Conservation (phyloP, 2,888 invertebrate genomes). For the Sepiola atlantica region DNA sequence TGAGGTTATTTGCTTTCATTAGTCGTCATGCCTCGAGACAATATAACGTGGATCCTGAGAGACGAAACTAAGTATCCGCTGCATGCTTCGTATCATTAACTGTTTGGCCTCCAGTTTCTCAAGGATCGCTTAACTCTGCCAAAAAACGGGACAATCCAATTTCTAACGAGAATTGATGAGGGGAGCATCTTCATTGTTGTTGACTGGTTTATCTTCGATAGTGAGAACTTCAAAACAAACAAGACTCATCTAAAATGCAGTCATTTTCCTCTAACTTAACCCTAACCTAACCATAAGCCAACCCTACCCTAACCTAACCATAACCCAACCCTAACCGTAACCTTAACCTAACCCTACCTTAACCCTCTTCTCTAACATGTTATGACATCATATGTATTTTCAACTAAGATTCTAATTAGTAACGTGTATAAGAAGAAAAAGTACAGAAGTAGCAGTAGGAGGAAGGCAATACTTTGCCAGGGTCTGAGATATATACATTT, state of each 20-base stretch:
- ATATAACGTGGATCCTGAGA: neutral
- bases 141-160: neutral
- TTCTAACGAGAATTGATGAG: neutral
- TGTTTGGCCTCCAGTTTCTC: neutral
- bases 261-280: neutral
- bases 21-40: neutral
- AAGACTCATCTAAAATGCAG: neutral
- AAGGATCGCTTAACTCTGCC: neutral
- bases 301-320: too few species aligned
- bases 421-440: too few species aligned
- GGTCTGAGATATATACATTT: too few species aligned
- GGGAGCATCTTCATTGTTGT: neutral
- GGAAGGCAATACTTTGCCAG: too few species aligned
- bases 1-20: neutral
- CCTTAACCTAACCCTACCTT: too few species aligned
- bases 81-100: conserved; percentile 32
- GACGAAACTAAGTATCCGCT: neutral
- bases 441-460: too few species aligned
- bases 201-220: neutral
- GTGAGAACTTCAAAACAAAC: neutral
- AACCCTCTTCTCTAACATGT: too few species aligned
- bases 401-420: too few species aligned
- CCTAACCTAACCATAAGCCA: too few species aligned
- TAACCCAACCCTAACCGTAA: too few species aligned
- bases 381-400: too few species aligned